Base-by-base conservation (phyloP, 2,113 vertebrate species). In the Phocoena phocoena region DNA sequence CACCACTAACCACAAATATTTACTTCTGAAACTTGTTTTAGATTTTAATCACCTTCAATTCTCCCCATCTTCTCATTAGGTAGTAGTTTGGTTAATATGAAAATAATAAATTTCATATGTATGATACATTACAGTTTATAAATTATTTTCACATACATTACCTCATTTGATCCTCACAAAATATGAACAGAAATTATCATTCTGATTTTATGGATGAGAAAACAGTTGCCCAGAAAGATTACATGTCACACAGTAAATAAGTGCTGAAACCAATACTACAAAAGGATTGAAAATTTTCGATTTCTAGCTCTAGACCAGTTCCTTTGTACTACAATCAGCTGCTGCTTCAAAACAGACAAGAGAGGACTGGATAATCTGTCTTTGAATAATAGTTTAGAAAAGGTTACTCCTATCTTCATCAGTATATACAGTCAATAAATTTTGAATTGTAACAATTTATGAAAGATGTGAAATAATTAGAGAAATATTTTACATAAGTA, bases 171-270 rank as follows among this genome's bases (percentile, higher is more conserved):
- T 58, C 50, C 15, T 92, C 87, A 81, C 44, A 60, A 67, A 84
- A 85, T 82, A 17, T 53, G 60, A 71, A 63, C 8, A 77, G 50
- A 79, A 96, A 93, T 20, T 21, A 76, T 25, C 36, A 65, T n/a
- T 93, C 83, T n/a, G 26, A 47, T 86, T 92, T 95, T 76, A 70
- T 44, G 47, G 14, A 55, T 65, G 53, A 83, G 86, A 41, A 95
- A 70, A 70, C 3, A 38, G 28, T 38, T 38, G 5, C 13, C 71
- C 36, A 38, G 8, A 70, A 73, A 31, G 44, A 36, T 47, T 21
- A 55, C 15, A 63, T 4, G 55, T 38, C 5, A 7, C 44, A 38
- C 13, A 55, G 28, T 8, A 53, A 44, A 8, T 10, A 86, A 63
- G 3, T 28, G 23, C 70, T 38, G 7, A 79, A 23, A 18, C 55